Evolutionary conservation across 2,113 vertebrate genomes (phyloP).

Genomic region (Salvelinus namaycush): DNA sequence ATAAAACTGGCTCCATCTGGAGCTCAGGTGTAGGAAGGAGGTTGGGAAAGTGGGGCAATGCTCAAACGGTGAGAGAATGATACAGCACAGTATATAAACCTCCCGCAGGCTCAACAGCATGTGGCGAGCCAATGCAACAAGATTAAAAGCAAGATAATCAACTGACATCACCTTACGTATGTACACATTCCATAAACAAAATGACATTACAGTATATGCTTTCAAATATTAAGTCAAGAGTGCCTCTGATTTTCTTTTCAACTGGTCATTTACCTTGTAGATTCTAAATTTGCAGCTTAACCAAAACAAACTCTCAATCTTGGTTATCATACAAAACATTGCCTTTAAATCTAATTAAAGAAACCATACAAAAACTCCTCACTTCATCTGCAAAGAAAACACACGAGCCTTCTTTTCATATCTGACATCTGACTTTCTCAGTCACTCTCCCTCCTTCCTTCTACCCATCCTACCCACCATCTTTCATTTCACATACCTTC

Average conservation of each 20-base stretch:
- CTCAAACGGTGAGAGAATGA: not conserved
- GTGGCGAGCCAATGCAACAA: not conserved
- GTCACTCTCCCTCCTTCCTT: constrained; percentile 4
- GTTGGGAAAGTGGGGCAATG: constrained; percentile 69
- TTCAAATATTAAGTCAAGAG: no score
- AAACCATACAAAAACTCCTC: not conserved
- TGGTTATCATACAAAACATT: not conserved
- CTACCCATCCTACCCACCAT: not conserved
- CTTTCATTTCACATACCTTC: constrained; percentile 77
- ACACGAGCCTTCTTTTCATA: not conserved
- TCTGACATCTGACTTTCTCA: not conserved
- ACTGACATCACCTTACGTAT: not conserved
- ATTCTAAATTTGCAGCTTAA: not conserved
- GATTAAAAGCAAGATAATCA: not conserved
- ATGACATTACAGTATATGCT: no score
- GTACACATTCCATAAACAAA: no score
- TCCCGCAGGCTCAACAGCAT: not conserved
- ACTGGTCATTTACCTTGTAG: no score
- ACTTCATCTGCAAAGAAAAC: not conserved
- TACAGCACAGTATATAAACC: not conserved
- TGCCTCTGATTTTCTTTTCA: no score
- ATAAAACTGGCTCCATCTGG: constrained; percentile 65
- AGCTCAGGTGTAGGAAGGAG: constrained; percentile 71
- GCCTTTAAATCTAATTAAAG: not conserved
- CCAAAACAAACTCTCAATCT: not conserved